Evolutionary conservation across 2,797 vertebrate genomes (phyloP).

Genomic region (Xenopus petersii): DNA sequence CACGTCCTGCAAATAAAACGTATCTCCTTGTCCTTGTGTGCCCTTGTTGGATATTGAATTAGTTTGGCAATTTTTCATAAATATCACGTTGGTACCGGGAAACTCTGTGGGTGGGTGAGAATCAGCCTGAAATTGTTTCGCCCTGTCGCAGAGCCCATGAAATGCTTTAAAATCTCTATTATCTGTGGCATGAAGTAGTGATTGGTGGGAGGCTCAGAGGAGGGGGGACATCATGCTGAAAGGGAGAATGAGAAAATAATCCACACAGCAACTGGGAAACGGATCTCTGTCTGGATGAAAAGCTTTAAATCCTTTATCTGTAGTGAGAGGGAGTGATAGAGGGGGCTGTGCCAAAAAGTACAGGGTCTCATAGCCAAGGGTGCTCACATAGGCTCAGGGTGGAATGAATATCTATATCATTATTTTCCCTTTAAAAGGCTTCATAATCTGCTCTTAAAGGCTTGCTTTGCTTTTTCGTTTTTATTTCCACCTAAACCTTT

Average conservation of each 20-base stretch:
- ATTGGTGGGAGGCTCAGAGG: constrained; percentile 13
- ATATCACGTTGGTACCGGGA: constrained; percentile 40
- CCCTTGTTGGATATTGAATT: constrained; percentile 43
- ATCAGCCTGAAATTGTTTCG: constrained; percentile 48
- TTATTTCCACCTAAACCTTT: too few relatives aligned
- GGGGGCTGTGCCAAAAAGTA: too few relatives aligned
- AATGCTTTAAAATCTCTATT: constrained; percentile 28
- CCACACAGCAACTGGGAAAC: constrained; percentile 35
- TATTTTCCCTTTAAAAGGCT: too few relatives aligned
- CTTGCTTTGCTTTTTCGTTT: too few relatives aligned
- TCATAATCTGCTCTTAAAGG: too few relatives aligned
- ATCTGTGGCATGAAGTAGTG: constrained; percentile 38
- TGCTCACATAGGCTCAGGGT: too few relatives aligned
- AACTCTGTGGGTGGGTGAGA: constrained; percentile 42
- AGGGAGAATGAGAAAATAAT: constrained; percentile 32
- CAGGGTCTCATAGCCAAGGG: too few relatives aligned
- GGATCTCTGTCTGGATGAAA: constrained; percentile 40
- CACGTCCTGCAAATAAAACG: constrained; percentile 18
- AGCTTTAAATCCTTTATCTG: constrained; percentile 30
- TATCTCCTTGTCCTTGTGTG: constrained; percentile 40
- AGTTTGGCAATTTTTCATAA: constrained; percentile 48
- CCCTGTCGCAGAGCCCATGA: constrained; percentile 39
- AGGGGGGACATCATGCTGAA: neutral
- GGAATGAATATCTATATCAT: too few relatives aligned
- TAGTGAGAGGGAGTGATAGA: too few relatives aligned